Evolutionary conservation across 2,113 vertebrate species (phyloP).

Genomic region (Calyptommatus sinebrachiatus): DNA sequence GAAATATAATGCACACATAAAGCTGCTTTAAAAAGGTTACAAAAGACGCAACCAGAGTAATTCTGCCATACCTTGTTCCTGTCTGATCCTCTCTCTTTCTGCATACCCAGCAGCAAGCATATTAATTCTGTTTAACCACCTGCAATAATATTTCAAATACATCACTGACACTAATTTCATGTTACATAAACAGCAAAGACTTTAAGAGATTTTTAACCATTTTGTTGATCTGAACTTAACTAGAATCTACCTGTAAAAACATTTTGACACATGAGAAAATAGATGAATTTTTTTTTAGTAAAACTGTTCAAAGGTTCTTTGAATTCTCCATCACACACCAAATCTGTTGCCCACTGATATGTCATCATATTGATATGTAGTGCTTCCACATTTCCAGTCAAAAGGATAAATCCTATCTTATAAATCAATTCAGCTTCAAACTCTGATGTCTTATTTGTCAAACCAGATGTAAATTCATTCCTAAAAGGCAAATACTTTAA

Average conservation of each 20-base stretch:
- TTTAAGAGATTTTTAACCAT: constrained; percentile 43
- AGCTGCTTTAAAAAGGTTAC: constrained; percentile 26
- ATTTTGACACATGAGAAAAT: constrained; percentile 50
- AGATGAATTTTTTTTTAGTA: no score
- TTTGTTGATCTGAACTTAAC: constrained; percentile 35
- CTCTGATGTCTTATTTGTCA: constrained; percentile 48
- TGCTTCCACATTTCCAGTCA: constrained; percentile 45
- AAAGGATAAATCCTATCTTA: constrained; percentile 53
- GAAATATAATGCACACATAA: constrained; percentile 30
- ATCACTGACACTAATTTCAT: constrained; percentile 35
- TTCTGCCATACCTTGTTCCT: constrained; percentile 86
- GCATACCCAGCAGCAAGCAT: constrained; percentile 91
- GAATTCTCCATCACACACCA: constrained; percentile 37
- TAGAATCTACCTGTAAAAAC: constrained; percentile 55
- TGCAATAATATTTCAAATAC: constrained; percentile 74
- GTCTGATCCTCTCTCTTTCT: constrained; percentile 92
- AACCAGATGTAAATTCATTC: constrained; percentile 38
- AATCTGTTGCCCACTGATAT: constrained; percentile 50
- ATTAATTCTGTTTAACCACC: constrained; percentile 97
- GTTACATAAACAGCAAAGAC: constrained; percentile 42
- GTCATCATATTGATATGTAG: constrained; percentile 34
- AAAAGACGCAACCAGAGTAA: constrained; percentile 31
- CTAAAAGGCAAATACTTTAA: constrained; percentile 40
- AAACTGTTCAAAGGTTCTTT: constrained; percentile 51
- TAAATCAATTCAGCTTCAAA: constrained; percentile 43